A percentile compares a stretch with the other conserved stretches of the same genome.
Evolutionary conservation across 2,888 invertebrate genomes (phyloP).

Genomic region (Drosophila pseudotakahashii): DNA sequence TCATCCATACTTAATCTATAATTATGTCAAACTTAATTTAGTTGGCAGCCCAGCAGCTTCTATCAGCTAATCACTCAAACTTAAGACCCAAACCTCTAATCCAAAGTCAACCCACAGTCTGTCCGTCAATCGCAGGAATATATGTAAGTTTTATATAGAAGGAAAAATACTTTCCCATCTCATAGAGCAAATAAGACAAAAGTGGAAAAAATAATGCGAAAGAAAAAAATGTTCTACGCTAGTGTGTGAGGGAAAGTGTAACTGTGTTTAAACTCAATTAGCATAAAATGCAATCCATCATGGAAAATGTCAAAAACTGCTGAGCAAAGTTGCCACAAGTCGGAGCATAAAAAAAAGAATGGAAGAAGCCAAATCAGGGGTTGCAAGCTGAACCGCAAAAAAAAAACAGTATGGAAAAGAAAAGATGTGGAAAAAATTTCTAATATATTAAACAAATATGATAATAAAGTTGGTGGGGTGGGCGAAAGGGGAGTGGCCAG

Average conservation of each 20-base stretch:
- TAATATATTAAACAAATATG: constrained; percentile 78
- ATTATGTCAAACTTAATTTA: constrained; percentile 25
- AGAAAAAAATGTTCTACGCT: constrained; percentile 28
- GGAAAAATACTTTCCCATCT: constrained; percentile 5
- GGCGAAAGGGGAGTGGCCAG: constrained; percentile 27
- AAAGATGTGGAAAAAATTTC: constrained; percentile 40
- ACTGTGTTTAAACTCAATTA: constrained; percentile 77
- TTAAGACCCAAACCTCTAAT: constrained; percentile 1
- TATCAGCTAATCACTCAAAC: constrained; percentile 38
- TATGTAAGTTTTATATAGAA: constrained; percentile 1
- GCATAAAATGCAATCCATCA: constrained; percentile 83
- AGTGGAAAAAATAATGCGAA: constrained; percentile 40
- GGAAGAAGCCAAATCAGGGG: constrained; percentile 47
- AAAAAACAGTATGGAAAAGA: constrained; percentile 26
- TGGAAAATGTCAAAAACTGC: constrained; percentile 83
- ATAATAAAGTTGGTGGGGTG: constrained; percentile 58
- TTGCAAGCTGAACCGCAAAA: constrained; percentile 38
- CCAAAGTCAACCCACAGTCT: constrained; percentile 23
- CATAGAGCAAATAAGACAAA: constrained; percentile 56
- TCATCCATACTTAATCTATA: not conserved
- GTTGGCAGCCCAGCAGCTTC: constrained; percentile 10
- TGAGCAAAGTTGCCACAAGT: constrained; percentile 78
- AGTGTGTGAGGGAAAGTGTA: constrained; percentile 50
- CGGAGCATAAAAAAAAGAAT: constrained; percentile 65
- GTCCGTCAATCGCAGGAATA: constrained; percentile 40